Evolutionary conservation across 1,140 invertebrate genomes (phyloP).

Genomic region (Helicoverpa armigera): DNA sequence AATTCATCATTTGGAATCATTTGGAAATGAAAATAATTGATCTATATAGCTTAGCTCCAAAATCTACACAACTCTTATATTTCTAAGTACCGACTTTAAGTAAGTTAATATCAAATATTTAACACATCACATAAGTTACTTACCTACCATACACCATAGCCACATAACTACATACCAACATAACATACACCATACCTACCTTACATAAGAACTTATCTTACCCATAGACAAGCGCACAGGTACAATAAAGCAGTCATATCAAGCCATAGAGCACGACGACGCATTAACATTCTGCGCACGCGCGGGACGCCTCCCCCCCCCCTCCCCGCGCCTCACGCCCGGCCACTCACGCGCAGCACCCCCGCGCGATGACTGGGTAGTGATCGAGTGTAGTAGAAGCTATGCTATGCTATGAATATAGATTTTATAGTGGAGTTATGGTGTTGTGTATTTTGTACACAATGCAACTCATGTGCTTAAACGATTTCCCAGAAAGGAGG

Average conservation of each 20-base stretch:
- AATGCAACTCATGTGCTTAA: no score
- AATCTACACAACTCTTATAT: no score
- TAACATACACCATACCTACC: neutral
- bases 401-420: neutral
- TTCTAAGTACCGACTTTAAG: no score
- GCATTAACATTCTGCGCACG: conserved; percentile 56
- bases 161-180: no score
- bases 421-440: neutral
- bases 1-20: no score
- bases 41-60: no score
- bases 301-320: conserved; percentile 45
- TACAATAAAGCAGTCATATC: conserved; percentile 44
- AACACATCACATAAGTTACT: no score
- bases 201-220: conserved; percentile 5
- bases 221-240: neutral
- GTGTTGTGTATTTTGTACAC: no score
- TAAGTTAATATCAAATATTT: no score
- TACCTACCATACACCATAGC: no score
- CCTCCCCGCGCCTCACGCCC: neutral
- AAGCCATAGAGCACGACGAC: conserved; percentile 38
- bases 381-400: neutral
- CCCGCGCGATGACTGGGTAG: neutral
- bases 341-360: conserved; percentile 1
- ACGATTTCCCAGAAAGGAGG: no score
- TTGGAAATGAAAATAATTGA: no score